Evolutionary conservation across 2,888 invertebrate genomes (phyloP), one percentile per base, ranked within the genome.

Genomic region (Desoria tigrina): DNA sequence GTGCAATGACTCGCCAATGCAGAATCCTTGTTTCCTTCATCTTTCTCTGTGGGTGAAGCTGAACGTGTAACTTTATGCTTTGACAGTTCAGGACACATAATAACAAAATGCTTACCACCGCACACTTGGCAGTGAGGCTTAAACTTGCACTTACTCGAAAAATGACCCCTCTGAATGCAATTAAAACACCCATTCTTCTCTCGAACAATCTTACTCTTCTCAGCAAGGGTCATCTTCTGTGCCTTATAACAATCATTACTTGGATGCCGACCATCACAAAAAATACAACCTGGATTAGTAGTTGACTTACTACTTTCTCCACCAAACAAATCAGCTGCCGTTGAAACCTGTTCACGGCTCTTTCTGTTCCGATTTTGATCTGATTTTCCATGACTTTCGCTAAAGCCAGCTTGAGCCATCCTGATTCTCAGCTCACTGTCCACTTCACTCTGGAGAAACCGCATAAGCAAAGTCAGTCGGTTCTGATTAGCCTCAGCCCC

Each of bases 401-500:
- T 26, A 24, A 54, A 54, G 4, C 23, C 54, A 11, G 18, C 27
- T 24, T 54, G 54, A 7, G 54, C 54, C 14, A 11, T 14, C 24
- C 16, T 24, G 18, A 24, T 23, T 26, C 24, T n/a, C 27, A 23
- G 24, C 11, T 24, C 11, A 18, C 54, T 11, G 6, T 24, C 9
- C 7, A 54, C 54, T 54, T 54, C 54, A 23, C 23, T 26, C n/a
- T n/a, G 18, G 23, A 54, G 26, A n/a, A 54, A 54, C 54, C 26
- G 24, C 54, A 54, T 78, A 24, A 69, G 75, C 75, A 1, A 61
- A 49, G 14, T 67, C 58, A 1, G 78, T 65, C 7, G 69, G 58
- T 50, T 50, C 14, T 9, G 9, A 16, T 21, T 11, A 16, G 9
- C 50, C 18, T 50, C 16, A 9, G 9, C 16, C 9, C 16, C 21